phyloP scores from a whole-genome alignment of 2,113 vertebrate species.

The Mirounga angustirostris region DNA sequence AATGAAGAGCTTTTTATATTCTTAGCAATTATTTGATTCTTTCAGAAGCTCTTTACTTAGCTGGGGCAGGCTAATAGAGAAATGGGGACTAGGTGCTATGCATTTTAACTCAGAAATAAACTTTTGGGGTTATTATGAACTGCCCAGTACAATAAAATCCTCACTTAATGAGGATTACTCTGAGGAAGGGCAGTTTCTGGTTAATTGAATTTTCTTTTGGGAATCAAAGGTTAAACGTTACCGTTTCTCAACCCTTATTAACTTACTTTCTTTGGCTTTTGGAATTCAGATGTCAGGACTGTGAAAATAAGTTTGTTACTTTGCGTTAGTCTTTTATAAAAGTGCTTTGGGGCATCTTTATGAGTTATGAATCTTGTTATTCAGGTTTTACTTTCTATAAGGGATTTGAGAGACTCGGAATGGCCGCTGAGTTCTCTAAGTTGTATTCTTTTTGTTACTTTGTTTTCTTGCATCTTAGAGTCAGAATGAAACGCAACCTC shows the following conservation, averaged over 20 bases:
- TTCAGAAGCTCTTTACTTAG: constrained; percentile 53
- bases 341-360: not conserved
- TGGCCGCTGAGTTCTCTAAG: not conserved
- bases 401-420: not conserved
- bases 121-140: not conserved
- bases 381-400: not conserved
- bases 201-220: constrained; percentile 54
- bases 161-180: constrained; percentile 47
- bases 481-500: not conserved
- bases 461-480: constrained; percentile 25
- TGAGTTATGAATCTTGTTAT: not conserved
- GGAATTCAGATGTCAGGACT: not conserved
- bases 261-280: not conserved
- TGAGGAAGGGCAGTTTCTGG: constrained; percentile 44
- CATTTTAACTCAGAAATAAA: constrained; percentile 26
- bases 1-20: constrained; percentile 51
- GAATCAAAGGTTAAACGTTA: constrained; percentile 26
- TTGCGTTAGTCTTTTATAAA: not conserved
- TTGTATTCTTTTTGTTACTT: not conserved
- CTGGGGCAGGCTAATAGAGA: not conserved
- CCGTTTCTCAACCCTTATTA: not conserved
- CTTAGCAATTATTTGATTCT: constrained; percentile 47
- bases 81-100: not conserved
- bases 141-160: not conserved
- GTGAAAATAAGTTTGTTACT: constrained; percentile 51